These are phyloP conservation scores for Cryptus viduatorius DNA, from an alignment of 2,888 invertebrate species.

Conservation along the genomic window DNA sequence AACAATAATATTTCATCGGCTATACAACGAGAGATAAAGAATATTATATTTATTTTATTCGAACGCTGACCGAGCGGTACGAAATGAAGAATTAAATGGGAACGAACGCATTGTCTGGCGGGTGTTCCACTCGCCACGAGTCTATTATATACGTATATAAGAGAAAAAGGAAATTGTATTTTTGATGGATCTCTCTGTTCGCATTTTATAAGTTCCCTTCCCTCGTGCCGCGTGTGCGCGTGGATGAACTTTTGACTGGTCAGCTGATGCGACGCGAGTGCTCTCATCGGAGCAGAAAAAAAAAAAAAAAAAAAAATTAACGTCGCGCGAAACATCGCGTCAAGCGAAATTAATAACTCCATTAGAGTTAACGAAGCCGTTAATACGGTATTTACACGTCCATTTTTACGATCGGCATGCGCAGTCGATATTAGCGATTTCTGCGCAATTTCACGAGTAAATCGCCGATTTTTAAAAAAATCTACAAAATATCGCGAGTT, in stretches of 20 bases:
- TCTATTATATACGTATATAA: neutral
- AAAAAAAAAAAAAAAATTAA: constrained; percentile 9
- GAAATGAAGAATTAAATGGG: constrained; percentile 35
- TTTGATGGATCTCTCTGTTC: constrained; percentile 45
- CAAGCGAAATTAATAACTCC: constrained; percentile 27
- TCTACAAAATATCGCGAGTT: too few species aligned
- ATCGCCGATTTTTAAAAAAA: constrained; percentile 33
- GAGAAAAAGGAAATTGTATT: constrained; percentile 42
- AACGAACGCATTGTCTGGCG: constrained; percentile 7
- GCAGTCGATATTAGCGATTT: constrained; percentile 11
- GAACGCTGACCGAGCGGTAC: neutral
- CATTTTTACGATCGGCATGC: constrained; percentile 33
- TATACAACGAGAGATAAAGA: neutral
- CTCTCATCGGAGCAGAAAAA: neutral
- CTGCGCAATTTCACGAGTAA: constrained; percentile 26
- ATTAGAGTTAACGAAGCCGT: constrained; percentile 21
- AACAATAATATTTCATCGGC: constrained; percentile 15
- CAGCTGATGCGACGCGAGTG: neutral
- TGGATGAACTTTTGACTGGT: constrained; percentile 44
- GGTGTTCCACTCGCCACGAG: neutral
- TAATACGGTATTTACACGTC: constrained; percentile 43
- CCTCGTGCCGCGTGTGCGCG: constrained; percentile 4
- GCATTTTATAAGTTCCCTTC: constrained; percentile 5
- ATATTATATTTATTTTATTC: constrained; percentile 32
- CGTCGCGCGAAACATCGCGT: constrained; percentile 11